Evolutionary conservation across 2,113 vertebrate genomes (phyloP), one percentile per base, ranked within the genome.

Genomic region (Protomyctophum bolini): DNA sequence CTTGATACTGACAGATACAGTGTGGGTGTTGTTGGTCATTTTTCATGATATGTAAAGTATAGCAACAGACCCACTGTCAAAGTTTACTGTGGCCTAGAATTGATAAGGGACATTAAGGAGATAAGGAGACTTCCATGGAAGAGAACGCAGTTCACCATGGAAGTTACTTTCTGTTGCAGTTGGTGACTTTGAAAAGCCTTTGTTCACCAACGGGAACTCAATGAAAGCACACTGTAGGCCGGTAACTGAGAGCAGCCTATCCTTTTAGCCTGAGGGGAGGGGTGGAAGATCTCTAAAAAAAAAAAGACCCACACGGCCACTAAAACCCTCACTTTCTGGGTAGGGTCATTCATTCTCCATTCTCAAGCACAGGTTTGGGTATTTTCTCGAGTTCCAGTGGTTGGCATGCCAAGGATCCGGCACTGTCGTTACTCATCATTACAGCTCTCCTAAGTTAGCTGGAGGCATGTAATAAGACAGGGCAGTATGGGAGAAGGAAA

Each of bases 401-500:
- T 41, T 41, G 21, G 21, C 21, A 21, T 9, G 66, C 72, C 76
- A 63, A 70, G 63, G 61, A 79, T 80, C 54, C 68, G 63, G 51
- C 81, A 72, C 60, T 74, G 70, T 77, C 77, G 83, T 87, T 87
- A 83, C 70, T 88, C 84, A 87, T 86, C 79, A 81, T 83, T 89
- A 90, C 55, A 69, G 81, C 76, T 77, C 71, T 58, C 63, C 72
- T 74, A 70, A n/a, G 57, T 73, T 73, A 72, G 74, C 90, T 86
- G 15, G 57, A 77, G 82, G 86, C 82, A 50, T 66, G 77, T 79
- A 87, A 88, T 84, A 86, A 75, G 66, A 79, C 70, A 47, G 61
- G 66, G 68, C 51, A 63, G 69, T 51, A 54, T 73, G 72, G 81
- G 70, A 63, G 54, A 52, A 65, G 72, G 70, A 80, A 82, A 77